Conservation (phyloP, 1,140 invertebrate genomes). For the Drosophila biarmipes region DNA sequence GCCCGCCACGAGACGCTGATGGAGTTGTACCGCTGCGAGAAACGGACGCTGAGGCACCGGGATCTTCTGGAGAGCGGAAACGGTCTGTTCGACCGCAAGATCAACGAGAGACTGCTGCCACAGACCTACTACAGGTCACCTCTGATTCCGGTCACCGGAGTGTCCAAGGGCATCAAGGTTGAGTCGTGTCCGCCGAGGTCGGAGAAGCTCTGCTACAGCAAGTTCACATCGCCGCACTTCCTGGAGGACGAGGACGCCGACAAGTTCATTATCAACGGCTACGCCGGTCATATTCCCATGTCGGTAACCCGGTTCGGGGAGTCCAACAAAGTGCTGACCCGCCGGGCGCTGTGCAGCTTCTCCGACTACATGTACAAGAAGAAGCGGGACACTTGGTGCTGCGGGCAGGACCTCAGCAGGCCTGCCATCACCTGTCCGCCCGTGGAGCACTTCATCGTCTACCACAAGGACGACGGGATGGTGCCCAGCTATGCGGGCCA, state of each 20-base stretch:
- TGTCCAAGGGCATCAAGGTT: conserved; percentile 87
- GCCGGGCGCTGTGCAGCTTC: conserved; percentile 88
- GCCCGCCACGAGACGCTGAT: conserved; percentile 88
- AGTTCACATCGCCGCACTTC: conserved; percentile 88
- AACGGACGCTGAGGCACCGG: conserved; percentile 86
- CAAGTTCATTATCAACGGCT: conserved; percentile 88
- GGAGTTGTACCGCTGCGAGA: conserved; percentile 85
- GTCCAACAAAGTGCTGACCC: conserved; percentile 87
- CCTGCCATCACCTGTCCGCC: conserved; percentile 83
- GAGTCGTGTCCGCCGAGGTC: conserved; percentile 85
- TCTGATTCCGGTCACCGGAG: conserved; percentile 87
- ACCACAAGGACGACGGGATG: conserved; percentile 88
- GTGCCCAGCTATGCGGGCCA: conserved; percentile 90
- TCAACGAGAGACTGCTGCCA: conserved; percentile 87
- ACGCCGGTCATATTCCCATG: conserved; percentile 88
- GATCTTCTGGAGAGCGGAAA: conserved; percentile 86
- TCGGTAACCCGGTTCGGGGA: conserved; percentile 88
- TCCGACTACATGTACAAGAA: conserved; percentile 88
- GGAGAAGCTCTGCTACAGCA: conserved; percentile 84
- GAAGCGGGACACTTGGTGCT: conserved; percentile 87
- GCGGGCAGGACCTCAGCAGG: conserved; percentile 84
- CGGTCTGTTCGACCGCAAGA: conserved; percentile 85
- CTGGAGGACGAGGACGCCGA: conserved; percentile 88
- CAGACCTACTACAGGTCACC: conserved; percentile 88
- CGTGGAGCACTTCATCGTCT: conserved; percentile 86